Percentiles rank a stretch among this genome's conserved stretches.
Evolutionary conservation across 2,797 vertebrate species (phyloP).

Genomic region (Galago senegalensis): DNA sequence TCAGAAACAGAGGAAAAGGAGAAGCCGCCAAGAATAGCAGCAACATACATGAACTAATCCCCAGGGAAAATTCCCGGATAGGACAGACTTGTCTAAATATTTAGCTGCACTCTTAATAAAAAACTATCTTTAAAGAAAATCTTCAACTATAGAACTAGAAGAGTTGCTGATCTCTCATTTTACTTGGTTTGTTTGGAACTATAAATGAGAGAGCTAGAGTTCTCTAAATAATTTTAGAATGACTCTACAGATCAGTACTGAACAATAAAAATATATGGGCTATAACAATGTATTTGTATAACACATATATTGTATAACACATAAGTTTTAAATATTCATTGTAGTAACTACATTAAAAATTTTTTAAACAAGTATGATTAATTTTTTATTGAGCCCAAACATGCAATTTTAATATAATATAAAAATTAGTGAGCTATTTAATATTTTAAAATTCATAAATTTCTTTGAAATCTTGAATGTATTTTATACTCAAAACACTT

Average conservation of each 20-base stretch:
- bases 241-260: not conserved
- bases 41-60: not conserved
- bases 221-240: not conserved
- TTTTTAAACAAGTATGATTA: not conserved
- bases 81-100: not conserved
- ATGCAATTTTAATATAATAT: not conserved
- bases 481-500: constrained; percentile 13
- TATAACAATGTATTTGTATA: too few relatives aligned
- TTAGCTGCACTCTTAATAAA: not conserved
- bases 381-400: not conserved
- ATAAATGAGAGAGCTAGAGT: not conserved
- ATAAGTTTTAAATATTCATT: not conserved
- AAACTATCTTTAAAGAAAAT: not conserved
- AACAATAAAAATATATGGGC: not conserved
- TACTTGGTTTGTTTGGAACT: not conserved
- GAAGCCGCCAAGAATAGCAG: not conserved
- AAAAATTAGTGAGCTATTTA: not conserved
- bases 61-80: not conserved
- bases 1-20: not conserved
- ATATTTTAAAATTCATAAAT: not conserved
- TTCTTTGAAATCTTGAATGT: not conserved
- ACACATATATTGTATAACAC: too few relatives aligned
- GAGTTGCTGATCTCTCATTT: not conserved
- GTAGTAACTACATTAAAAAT: not conserved
- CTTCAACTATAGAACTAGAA: not conserved